A percentile compares a stretch with the other conserved stretches of the same genome.
Conservation (phyloP, 2,113 vertebrate species). For the Phoenicopterus ruber region DNA sequence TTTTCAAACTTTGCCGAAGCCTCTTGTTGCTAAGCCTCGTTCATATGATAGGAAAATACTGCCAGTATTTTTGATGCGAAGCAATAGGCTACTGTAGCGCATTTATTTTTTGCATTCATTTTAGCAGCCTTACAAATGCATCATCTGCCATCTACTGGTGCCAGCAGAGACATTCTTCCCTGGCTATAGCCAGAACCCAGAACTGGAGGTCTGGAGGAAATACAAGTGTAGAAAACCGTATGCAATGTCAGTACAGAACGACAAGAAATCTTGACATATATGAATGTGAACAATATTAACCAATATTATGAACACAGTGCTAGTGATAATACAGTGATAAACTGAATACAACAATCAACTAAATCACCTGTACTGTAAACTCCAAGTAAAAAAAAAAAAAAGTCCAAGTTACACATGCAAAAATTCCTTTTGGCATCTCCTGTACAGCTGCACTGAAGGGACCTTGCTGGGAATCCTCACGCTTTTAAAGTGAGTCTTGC, state of each 20-base stretch:
- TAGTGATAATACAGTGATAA: neutral
- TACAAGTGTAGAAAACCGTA: neutral
- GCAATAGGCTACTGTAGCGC: neutral
- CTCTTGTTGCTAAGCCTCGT: neutral
- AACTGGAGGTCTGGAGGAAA: neutral
- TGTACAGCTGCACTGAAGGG: neutral
- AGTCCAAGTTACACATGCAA: neutral
- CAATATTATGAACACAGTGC: neutral
- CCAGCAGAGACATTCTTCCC: neutral
- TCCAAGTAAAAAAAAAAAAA: neutral
- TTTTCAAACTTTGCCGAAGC: neutral
- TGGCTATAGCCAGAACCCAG: neutral
- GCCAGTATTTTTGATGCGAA: neutral
- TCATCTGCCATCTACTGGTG: neutral
- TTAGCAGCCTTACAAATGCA: neutral
- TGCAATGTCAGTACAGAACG: neutral
- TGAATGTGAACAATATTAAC: neutral
- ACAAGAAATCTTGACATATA: neutral
- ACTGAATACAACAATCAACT: neutral
- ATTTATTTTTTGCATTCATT: neutral
- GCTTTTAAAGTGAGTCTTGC: neutral
- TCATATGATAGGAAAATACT: neutral
- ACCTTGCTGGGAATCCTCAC: neutral
- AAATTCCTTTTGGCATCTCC: neutral
- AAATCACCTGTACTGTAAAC: neutral